A percentile compares a stretch with the other conserved stretches of the same genome.
phyloP scores from a whole-genome alignment of 2,888 invertebrate genomes.

The Temnothorax unifasciatus region DNA sequence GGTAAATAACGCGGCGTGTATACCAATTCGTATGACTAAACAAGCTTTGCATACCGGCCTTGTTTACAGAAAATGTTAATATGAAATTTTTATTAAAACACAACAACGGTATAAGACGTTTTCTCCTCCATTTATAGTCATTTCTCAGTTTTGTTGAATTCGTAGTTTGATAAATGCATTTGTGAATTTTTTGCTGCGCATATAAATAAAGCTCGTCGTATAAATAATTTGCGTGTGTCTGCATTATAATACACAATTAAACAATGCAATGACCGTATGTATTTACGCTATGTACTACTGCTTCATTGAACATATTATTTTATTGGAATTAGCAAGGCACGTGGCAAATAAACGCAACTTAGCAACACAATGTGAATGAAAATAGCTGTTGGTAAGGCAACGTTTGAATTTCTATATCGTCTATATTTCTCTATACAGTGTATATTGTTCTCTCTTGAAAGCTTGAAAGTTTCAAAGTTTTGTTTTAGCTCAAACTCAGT shows the following conservation, averaged over 20 bases:
- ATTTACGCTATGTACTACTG: background rate
- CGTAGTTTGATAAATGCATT: background rate
- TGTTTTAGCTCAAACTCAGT: background rate
- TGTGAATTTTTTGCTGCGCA: background rate
- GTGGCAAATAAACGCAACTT: background rate
- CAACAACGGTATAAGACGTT: background rate
- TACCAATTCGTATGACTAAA: conserved; percentile 31
- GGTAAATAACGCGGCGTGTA: conserved; percentile 42
- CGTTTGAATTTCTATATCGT: background rate
- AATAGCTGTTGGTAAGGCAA: background rate
- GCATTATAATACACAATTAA: background rate
- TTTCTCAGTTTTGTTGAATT: background rate
- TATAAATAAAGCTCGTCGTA: background rate
- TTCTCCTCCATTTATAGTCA: background rate
- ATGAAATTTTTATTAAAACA: background rate
- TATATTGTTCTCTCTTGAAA: conserved; percentile 5
- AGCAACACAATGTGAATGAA: conserved; percentile 2
- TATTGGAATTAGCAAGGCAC: background rate
- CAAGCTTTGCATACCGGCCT: conserved; percentile 26
- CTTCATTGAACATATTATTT: conserved; percentile 29
- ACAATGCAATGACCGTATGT: background rate
- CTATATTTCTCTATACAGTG: background rate
- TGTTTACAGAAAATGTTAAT: background rate
- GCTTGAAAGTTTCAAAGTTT: background rate
- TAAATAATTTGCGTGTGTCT: background rate